Base-by-base conservation (phyloP, 2,888 invertebrate genomes). In the Agrochola lychnidis region DNA sequence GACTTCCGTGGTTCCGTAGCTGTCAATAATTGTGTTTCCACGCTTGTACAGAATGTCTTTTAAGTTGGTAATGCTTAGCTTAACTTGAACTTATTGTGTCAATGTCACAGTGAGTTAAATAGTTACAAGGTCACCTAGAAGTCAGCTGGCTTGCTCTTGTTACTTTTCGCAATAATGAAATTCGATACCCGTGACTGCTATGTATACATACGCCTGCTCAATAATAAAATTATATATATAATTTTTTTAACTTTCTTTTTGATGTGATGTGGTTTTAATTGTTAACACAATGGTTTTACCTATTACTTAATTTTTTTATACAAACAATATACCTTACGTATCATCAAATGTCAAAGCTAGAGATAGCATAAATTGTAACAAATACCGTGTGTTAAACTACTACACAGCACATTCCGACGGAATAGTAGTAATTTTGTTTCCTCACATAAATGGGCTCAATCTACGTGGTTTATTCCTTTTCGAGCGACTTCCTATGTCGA, bases 381-480 rank as follows among this genome's bases (percentile, higher is more conserved):
- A 67, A 76, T n/a, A 59, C 19, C 14, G n/a, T n/a, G 48, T 42
- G 36, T 72, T 66, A 69, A 78, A 74, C 73, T 70, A 61, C 70
- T 30, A 48, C 51, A 36, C 57, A n/a, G 16, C 42, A 40, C 19
- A 61, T 83, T 57, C 63, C 61, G 19, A 42, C n/a, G 25, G 36
- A 76, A 84, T 74, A 53, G 22, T 56, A 70, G 74, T 76, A 59
- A 76, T 84, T 82, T 74, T 72, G 30, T 76, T 77, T 77, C 62
- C 64, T 77, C 68, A 66, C 77, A 64, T 70, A 67, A 86, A 79
- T 75, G 72, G 36, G 30, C 45, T 64, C 72, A 63, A 83, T 83
- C 53, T 59, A 75, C 68, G 79, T 75, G 59, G 69, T 64, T 74
- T 73, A 74, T 83, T 74, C 83, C 73, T 83, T 77, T 79, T 45